These are phyloP conservation scores for Nestor notabilis DNA, from an alignment of 2,113 vertebrate species.

Conservation along the genomic window DNA sequence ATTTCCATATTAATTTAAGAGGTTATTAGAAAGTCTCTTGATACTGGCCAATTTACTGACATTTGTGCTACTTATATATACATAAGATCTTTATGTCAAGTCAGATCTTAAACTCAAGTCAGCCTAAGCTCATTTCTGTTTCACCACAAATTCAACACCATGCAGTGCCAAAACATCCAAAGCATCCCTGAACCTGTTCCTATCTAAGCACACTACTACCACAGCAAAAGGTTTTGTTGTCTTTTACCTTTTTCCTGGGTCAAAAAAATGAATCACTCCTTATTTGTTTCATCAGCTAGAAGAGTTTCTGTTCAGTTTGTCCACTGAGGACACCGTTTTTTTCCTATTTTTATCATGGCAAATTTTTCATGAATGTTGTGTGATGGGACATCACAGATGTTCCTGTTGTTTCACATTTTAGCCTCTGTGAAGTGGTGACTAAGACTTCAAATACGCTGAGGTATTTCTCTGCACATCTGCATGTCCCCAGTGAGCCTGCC, in stretches of 20 bases:
- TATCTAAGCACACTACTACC: neutral
- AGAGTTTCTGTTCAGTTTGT: neutral
- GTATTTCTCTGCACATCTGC: neutral
- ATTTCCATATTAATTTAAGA: neutral
- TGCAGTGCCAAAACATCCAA: neutral
- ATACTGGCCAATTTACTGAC: neutral
- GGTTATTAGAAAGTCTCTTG: neutral
- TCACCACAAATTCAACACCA: neutral
- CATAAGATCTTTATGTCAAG: neutral
- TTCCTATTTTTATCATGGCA: neutral
- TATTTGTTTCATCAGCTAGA: neutral
- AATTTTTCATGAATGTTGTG: neutral
- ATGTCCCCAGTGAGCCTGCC: neutral
- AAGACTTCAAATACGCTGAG: neutral
- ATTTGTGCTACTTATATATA: neutral
- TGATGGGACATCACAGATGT: neutral
- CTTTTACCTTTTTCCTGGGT: neutral
- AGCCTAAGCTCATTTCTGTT: neutral
- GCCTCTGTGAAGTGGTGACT: neutral
- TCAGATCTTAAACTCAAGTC: too few relatives aligned
- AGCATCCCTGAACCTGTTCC: neutral
- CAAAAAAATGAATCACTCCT: neutral
- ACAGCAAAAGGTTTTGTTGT: neutral
- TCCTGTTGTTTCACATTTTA: neutral
- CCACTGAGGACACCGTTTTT: neutral